Conservation (phyloP, 2,888 invertebrate species). For the Cephus nigrinus region DNA sequence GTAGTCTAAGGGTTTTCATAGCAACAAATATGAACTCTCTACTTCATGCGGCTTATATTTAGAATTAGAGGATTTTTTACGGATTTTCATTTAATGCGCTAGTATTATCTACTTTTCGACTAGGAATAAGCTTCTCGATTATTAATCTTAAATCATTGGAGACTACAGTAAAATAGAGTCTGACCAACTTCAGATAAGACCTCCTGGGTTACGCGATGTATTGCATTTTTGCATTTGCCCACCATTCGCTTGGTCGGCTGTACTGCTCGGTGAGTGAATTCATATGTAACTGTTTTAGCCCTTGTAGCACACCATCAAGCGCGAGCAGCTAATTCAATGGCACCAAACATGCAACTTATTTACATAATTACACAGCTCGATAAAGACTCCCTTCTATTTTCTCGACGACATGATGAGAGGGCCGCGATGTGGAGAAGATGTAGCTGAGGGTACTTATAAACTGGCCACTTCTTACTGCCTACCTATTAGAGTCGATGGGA, state of each 20-base stretch:
- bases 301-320: slow-evolving; percentile 22
- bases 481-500: background rate
- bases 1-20: background rate
- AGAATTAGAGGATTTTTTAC: background rate
- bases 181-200: background rate
- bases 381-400: slow-evolving; percentile 44
- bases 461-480: background rate
- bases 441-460: background rate
- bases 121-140: background rate
- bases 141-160: background rate
- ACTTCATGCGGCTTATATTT: background rate
- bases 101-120: background rate
- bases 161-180: background rate
- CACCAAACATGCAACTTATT: slow-evolving; percentile 49
- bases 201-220: background rate
- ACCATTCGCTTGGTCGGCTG: too few species aligned
- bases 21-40: background rate
- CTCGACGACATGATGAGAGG: slow-evolving; percentile 17
- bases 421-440: background rate
- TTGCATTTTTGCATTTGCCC: background rate
- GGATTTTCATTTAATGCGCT: background rate
- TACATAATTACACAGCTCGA: slow-evolving; percentile 48
- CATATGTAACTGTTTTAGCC: slow-evolving; percentile 8
- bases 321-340: slow-evolving; percentile 43
- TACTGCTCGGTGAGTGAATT: background rate